Conservation (phyloP, 2,888 invertebrate genomes). For the Harpalus rubripes region DNA sequence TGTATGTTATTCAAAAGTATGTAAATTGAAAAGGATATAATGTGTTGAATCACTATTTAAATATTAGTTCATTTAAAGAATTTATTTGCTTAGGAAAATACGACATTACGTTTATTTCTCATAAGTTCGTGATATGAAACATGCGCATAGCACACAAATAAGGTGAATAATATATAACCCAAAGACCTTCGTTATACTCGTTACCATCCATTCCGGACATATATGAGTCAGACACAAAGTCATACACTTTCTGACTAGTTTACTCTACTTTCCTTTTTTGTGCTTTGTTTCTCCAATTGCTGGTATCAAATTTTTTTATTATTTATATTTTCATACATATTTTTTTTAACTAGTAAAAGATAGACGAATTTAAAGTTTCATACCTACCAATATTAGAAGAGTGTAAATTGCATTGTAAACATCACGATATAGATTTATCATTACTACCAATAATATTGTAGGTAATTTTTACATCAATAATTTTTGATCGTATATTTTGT, state of each 20-base stretch:
- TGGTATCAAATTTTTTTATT: neutral
- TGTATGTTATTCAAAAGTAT: too few relatives aligned
- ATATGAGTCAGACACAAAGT: slow-evolving; percentile 52
- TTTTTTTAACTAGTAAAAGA: too few relatives aligned
- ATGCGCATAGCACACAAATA: slow-evolving; percentile 47
- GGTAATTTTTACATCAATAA: neutral
- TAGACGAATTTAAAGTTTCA: too few relatives aligned
- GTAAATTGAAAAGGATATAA: too few relatives aligned
- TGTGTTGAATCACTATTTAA: too few relatives aligned
- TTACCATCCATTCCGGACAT: slow-evolving; percentile 53
- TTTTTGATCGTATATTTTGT: slow-evolving; percentile 12
- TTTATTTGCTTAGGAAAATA: neutral
- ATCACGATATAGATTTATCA: too few relatives aligned
- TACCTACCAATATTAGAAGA: too few relatives aligned
- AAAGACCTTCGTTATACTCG: slow-evolving; percentile 56
- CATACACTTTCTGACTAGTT: slow-evolving; percentile 23
- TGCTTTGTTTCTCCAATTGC: neutral
- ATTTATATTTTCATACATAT: neutral
- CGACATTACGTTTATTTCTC: neutral
- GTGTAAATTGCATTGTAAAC: too few relatives aligned
- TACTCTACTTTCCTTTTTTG: neutral
- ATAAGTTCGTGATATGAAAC: neutral
- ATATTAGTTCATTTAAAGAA: neutral
- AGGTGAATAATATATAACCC: slow-evolving; percentile 52
- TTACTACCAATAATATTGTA: too few relatives aligned